These are phyloP conservation scores for Malachius bipustulatus DNA, from an alignment of 2,888 invertebrate genomes.

Conservation along the genomic window DNA sequence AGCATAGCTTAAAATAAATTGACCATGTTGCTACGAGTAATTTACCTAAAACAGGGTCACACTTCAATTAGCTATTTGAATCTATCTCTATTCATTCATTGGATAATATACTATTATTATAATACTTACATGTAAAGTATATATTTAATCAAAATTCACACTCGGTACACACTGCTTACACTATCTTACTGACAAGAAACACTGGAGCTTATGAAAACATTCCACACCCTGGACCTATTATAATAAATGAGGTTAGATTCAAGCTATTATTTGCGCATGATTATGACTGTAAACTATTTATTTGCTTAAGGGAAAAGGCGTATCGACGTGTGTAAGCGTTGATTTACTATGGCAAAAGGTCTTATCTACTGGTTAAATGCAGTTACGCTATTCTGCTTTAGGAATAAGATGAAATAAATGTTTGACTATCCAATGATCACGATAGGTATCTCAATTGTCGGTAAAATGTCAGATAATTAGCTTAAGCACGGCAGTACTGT, in stretches of 20 bases:
- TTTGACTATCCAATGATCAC: background rate
- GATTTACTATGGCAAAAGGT: background rate
- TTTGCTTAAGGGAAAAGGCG: background rate
- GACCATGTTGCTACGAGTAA: too few relatives aligned
- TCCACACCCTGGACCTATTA: too few relatives aligned
- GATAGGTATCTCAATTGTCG: background rate
- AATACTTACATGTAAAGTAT: background rate
- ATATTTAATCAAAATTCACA: too few relatives aligned
- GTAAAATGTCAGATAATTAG: constrained; percentile 3
- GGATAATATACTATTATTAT: background rate
- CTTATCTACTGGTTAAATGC: constrained; percentile 1
- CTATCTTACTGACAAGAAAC: too few relatives aligned
- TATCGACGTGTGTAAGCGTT: constrained; percentile 1
- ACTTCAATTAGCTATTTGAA: too few relatives aligned
- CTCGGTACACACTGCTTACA: too few relatives aligned
- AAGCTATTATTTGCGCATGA: background rate
- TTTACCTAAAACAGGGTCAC: too few relatives aligned
- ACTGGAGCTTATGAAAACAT: too few relatives aligned
- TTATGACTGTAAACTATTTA: background rate
- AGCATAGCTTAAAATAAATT: too few relatives aligned
- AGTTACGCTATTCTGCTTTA: constrained; percentile 2
- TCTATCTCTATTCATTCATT: background rate
- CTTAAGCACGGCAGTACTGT: constrained; percentile 2
- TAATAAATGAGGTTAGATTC: constrained; percentile 3
- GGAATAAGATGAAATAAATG: background rate